Evolutionary conservation across 1,140 invertebrate species (phyloP), one percentile per base, ranked within the genome.

Genomic region (Protaetia brevitarsis): DNA sequence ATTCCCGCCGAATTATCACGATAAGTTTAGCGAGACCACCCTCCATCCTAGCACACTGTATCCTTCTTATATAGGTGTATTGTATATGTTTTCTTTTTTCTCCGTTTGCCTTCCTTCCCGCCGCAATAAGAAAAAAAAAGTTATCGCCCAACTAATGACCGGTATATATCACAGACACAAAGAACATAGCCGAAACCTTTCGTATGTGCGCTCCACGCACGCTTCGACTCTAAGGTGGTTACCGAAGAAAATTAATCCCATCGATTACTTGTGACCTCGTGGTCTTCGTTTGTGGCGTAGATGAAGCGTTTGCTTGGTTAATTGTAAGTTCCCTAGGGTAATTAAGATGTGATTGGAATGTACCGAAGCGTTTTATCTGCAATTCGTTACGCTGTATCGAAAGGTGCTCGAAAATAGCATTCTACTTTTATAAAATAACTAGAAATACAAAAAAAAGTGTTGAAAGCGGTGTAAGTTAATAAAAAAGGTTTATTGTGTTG

Each of bases 331-430:
- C 26, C 41, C 19, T 23, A 19, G 26, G 41, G 41, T 51, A 51
- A 51, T 51, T 51, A 51, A 51, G 41, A 51, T 23, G 41, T 23
- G 21, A 10, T 10, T 10, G 19, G 37, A 41, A 16, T 16, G 37
- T 41, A 1, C 13, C 7, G 37, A 16, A 51, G 19, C 41, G 41
- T 23, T 51, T 51, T 23, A 51, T 51, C 26, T 51, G 26, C 41
- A 23, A 51, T 51, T 51, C 41, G 41, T 51, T 23, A 23, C 41
- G 16, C 26, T 23, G 26, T 51, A 51, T 51, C 26, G 41, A 51
- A 51, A 23, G 41, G 26, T 51, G 41, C 41, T 51, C 41, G 41
- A 51, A 51, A 51, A 51, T 51, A 51, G 26, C 41, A 51, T 23
- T 16, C 41, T 26, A 8, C 19, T 16, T 23, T 8, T 5, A 23